Evolutionary conservation across 1,140 invertebrate species (phyloP).

Genomic region (Bombyx mori): DNA sequence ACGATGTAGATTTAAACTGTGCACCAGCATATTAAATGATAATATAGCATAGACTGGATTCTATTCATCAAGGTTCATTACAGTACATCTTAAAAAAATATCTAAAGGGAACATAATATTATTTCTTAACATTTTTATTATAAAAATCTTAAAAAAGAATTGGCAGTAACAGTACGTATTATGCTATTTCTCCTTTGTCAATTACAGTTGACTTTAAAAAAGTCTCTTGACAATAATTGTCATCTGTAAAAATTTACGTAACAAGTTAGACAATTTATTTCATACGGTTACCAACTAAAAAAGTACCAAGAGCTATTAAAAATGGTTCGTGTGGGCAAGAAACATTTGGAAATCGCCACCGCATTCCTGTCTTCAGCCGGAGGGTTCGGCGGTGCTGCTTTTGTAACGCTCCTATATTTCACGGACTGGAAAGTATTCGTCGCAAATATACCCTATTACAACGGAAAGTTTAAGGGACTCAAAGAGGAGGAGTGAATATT

Average conservation of each 20-base stretch:
- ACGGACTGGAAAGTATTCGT: constrained; percentile 84
- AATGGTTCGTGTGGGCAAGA: constrained; percentile 53
- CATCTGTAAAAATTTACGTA: constrained; percentile 10
- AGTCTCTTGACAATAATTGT: not conserved
- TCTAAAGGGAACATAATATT: too few species aligned
- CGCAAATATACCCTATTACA: constrained; percentile 81
- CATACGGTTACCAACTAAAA: too few species aligned
- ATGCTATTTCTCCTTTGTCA: too few species aligned
- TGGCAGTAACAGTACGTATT: too few species aligned
- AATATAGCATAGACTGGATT: too few species aligned
- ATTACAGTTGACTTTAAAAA: not conserved
- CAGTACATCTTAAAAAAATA: too few species aligned
- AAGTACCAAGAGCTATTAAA: constrained; percentile 9
- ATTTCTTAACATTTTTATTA: too few species aligned
- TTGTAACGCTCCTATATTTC: constrained; percentile 75
- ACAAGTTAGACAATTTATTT: not conserved
- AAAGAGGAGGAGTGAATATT: constrained; percentile 34
- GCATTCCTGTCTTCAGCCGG: constrained; percentile 63
- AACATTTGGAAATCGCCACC: constrained; percentile 42
- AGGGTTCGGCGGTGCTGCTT: constrained; percentile 75
- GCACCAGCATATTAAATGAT: too few species aligned
- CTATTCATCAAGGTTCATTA: too few species aligned
- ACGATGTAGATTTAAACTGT: too few species aligned
- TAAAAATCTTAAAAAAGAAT: too few species aligned
- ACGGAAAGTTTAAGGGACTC: constrained; percentile 77